phyloP scores from a whole-genome alignment of 2,888 invertebrate species.

The Pycnomerus fuliginosus region DNA sequence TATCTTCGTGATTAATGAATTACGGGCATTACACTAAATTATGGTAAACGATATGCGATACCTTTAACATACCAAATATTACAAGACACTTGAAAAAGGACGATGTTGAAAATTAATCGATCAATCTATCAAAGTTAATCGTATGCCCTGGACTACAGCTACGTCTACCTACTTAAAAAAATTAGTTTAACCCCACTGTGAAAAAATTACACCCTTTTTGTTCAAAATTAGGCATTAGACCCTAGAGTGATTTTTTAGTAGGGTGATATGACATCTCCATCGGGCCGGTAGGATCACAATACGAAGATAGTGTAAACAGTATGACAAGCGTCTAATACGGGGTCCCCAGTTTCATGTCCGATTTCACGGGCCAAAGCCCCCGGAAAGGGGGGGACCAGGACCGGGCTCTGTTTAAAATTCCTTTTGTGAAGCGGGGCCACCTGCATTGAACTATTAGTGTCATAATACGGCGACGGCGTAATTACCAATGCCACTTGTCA shows the following conservation, averaged over 20 bases:
- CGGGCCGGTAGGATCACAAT: constrained; percentile 43
- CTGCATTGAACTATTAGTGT: constrained; percentile 47
- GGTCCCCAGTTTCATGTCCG: constrained; percentile 37
- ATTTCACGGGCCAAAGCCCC: constrained; percentile 43
- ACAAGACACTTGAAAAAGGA: constrained; percentile 1
- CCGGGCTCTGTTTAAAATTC: constrained; percentile 7
- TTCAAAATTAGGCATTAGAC: constrained; percentile 28
- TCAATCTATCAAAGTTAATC: constrained; percentile 1
- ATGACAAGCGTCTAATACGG: constrained; percentile 54
- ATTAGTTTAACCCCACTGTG: constrained; percentile 23
- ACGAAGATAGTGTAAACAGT: constrained; percentile 53
- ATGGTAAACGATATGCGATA: constrained; percentile 24
- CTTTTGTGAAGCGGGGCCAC: constrained; percentile 45
- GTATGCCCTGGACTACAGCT: background rate
- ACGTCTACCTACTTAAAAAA: background rate
- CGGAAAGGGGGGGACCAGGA: constrained; percentile 34
- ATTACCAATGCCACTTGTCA: constrained; percentile 47
- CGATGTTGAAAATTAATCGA: constrained; percentile 4
- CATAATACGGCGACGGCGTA: constrained; percentile 42
- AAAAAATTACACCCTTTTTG: constrained; percentile 30
- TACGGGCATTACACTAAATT: constrained; percentile 25
- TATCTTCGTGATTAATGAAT: constrained; percentile 40
- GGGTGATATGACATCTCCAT: constrained; percentile 45
- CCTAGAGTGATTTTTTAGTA: constrained; percentile 32
- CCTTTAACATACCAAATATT: constrained; percentile 13